Conservation (phyloP, 1,140 invertebrate species). For the Whitmania pigra region DNA sequence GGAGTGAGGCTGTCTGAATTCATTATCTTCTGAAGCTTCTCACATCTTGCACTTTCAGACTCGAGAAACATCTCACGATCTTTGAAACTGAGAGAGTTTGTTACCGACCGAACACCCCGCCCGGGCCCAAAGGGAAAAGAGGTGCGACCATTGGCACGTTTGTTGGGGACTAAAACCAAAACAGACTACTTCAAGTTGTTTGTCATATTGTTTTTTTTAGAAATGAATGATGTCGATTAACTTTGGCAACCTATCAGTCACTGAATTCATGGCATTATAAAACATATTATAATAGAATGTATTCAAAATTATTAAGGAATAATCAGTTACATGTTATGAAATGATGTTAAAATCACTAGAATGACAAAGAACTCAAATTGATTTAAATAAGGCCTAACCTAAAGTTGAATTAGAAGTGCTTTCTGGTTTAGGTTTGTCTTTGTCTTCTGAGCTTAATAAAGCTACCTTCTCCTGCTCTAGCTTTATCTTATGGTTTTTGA, state of each 20-base stretch:
- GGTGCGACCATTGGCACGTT: background rate
- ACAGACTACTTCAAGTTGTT: background rate
- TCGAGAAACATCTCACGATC: background rate
- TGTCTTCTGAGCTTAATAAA: no score
- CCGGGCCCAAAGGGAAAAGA: background rate
- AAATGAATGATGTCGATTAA: background rate
- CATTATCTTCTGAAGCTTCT: background rate
- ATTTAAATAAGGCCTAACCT: background rate
- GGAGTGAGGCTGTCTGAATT: background rate
- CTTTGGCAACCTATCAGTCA: background rate
- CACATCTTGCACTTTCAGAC: slow-evolving; percentile 1
- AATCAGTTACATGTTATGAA: background rate
- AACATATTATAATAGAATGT: background rate
- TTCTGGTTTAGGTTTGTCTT: no score
- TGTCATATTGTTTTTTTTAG: background rate
- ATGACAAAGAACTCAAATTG: background rate
- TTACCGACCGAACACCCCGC: background rate
- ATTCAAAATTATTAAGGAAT: background rate
- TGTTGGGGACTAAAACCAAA: background rate
- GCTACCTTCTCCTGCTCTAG: background rate
- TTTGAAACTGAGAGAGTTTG: background rate
- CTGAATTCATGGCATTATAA: background rate
- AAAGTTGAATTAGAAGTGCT: background rate
- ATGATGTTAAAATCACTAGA: no score
- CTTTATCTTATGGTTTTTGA: background rate